Evolutionary conservation across 2,888 invertebrate species (phyloP).

Genomic region (Pegoplata infirma): DNA sequence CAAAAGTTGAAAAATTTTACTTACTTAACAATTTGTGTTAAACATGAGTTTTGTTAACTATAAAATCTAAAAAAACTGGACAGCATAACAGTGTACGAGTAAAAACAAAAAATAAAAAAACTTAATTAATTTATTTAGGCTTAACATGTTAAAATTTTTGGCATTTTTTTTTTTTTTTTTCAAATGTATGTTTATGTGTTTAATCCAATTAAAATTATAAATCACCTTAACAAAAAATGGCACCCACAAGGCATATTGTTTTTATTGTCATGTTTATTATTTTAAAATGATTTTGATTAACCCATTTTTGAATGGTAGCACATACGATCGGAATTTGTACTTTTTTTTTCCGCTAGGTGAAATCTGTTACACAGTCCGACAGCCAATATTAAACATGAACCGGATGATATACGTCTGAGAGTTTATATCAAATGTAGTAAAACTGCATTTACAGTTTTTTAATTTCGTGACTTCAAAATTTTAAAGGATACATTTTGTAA

Average conservation of each 20-base stretch:
- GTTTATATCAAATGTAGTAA: no score
- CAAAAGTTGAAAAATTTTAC: slow-evolving; percentile 50
- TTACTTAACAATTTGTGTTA: slow-evolving; percentile 36
- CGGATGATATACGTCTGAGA: no score
- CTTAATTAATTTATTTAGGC: slow-evolving; percentile 35
- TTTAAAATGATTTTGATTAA: slow-evolving; percentile 5
- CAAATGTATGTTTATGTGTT: neutral
- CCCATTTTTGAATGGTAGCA: no score
- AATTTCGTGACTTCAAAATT: no score
- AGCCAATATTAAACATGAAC: no score
- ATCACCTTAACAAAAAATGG: slow-evolving; percentile 38
- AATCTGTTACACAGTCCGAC: no score
- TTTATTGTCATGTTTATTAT: slow-evolving; percentile 18
- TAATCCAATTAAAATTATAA: slow-evolving; percentile 57
- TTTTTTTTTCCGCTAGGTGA: no score
- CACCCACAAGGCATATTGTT: slow-evolving; percentile 43
- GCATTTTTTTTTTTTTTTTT: no score
- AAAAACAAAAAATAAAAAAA: no score
- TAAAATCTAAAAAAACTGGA: neutral
- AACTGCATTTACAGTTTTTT: no score
- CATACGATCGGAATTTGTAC: no score
- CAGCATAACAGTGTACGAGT: neutral
- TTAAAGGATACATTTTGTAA: no score
- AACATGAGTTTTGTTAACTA: slow-evolving; percentile 16
- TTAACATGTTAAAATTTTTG: neutral